Conservation (phyloP, 2,888 invertebrate genomes). For the Ophraella communa region DNA sequence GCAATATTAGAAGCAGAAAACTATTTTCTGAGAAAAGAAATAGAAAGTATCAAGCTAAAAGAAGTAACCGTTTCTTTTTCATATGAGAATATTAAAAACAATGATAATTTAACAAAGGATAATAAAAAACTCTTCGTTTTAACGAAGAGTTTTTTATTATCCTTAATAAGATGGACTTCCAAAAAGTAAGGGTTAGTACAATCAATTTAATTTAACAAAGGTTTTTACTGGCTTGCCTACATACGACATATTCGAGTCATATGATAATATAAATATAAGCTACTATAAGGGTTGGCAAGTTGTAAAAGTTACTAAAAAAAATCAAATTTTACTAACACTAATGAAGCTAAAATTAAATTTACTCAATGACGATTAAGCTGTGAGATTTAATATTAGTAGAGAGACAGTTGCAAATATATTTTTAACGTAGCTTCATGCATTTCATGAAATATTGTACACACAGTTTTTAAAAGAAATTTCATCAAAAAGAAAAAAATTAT, state of each 20-base stretch:
- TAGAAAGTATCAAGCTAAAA: not conserved
- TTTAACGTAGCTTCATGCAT: not conserved
- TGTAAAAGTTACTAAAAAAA: not conserved
- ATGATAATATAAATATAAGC: not conserved
- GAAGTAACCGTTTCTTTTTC: not conserved
- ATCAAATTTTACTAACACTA: not conserved
- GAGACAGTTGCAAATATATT: not conserved
- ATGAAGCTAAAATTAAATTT: not conserved
- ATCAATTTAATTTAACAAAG: too few relatives aligned
- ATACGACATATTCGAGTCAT: not conserved
- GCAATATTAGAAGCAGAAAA: not conserved
- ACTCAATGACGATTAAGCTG: not conserved
- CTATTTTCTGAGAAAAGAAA: not conserved
- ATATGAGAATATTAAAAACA: not conserved
- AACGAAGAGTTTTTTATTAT: too few relatives aligned
- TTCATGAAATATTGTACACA: not conserved
- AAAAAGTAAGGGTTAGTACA: too few relatives aligned
- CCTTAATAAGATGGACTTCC: too few relatives aligned
- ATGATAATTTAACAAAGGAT: too few relatives aligned
- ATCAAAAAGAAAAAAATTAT: not conserved
- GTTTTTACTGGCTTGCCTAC: not conserved
- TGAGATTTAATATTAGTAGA: not conserved
- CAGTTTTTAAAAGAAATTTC: not conserved
- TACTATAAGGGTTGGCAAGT: not conserved
- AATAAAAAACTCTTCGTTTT: too few relatives aligned